Percentiles rank a stretch among this genome's conserved stretches.
Evolutionary conservation across 2,888 invertebrate genomes (phyloP).

Genomic region (Deroplatys truncata): DNA sequence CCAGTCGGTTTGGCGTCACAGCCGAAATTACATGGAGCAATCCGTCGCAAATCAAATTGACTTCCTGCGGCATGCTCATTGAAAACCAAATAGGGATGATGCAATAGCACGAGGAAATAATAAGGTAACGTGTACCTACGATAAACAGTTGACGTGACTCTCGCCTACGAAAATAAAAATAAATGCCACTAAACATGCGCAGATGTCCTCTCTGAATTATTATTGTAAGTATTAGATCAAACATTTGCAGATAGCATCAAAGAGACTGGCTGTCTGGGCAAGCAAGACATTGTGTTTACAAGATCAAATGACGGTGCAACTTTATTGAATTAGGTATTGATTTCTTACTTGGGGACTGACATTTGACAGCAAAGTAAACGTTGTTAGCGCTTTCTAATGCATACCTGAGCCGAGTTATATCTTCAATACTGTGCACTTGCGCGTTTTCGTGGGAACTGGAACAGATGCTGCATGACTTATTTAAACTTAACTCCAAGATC

Average conservation of each 20-base stretch:
- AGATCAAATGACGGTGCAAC: neutral
- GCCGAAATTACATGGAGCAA: neutral
- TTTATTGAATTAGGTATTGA: neutral
- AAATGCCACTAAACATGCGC: neutral
- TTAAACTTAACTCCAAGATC: too few relatives aligned
- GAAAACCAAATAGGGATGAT: neutral
- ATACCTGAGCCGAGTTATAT: neutral
- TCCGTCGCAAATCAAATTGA: neutral
- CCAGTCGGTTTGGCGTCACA: neutral
- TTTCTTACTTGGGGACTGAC: neutral
- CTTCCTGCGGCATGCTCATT: neutral
- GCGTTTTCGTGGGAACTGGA: neutral
- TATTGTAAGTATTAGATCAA: neutral
- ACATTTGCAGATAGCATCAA: neutral
- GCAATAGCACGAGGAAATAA: neutral
- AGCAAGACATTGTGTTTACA: neutral
- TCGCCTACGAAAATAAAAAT: neutral
- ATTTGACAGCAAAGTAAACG: neutral
- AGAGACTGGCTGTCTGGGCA: neutral
- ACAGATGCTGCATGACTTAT: too few relatives aligned
- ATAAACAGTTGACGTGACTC: neutral
- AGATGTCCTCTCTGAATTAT: neutral
- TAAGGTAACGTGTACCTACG: neutral
- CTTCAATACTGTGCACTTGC: neutral
- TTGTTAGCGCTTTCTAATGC: neutral